A percentile compares a stretch with the other conserved stretches of the same genome.
Conservation (phyloP, 2,797 vertebrate species). For the Poecile montanus region DNA sequence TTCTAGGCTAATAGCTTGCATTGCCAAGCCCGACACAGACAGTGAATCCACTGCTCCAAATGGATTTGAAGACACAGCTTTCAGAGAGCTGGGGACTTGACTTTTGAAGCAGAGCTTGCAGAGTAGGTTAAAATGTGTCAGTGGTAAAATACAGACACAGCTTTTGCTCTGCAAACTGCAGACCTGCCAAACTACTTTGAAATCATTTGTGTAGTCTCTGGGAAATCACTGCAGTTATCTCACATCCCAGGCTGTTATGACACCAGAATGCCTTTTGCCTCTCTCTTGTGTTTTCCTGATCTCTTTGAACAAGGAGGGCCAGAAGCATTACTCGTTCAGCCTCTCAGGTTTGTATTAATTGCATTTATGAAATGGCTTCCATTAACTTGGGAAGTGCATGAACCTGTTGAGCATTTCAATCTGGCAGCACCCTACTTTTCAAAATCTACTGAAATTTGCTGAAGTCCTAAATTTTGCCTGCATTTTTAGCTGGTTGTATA, state of each 20-base stretch:
- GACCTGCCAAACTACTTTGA: neutral
- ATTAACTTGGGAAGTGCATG: neutral
- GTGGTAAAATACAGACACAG: neutral
- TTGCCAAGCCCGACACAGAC: neutral
- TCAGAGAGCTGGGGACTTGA: neutral
- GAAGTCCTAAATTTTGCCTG: neutral
- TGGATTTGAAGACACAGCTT: neutral
- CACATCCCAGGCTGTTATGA: neutral
- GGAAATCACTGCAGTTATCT: slow-evolving; percentile 22
- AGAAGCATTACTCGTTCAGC: neutral
- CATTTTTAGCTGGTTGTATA: neutral
- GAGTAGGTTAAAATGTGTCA: neutral
- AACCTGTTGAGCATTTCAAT: neutral
- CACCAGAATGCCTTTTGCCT: neutral
- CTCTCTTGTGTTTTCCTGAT: neutral
- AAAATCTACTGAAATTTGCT: neutral
- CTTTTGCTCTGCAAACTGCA: neutral
- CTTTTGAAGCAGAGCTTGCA: slow-evolving; percentile 17
- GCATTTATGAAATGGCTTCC: neutral
- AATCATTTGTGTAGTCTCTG: slow-evolving; percentile 6
- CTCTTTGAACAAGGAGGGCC: neutral
- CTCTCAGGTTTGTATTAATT: neutral
- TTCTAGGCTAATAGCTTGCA: neutral
- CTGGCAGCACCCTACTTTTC: neutral
- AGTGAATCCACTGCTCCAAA: neutral